Percentiles rank a stretch among this genome's conserved stretches.
These are phyloP conservation scores for Luperina testacea DNA, from an alignment of 2,888 invertebrate genomes.

Conservation along the genomic window DNA sequence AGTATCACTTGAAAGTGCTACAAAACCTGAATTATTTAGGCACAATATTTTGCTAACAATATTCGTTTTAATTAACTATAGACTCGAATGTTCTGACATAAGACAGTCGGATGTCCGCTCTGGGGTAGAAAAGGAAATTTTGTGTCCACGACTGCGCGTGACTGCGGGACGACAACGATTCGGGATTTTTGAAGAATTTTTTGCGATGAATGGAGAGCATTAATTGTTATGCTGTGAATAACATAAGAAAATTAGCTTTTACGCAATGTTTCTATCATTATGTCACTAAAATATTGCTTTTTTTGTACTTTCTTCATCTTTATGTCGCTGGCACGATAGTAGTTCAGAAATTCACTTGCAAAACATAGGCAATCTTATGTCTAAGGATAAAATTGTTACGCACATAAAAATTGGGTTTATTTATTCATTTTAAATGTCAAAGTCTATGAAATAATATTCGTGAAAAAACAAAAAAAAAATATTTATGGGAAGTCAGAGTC, in stretches of 20 bases:
- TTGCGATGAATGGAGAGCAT: not conserved
- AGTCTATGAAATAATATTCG: not conserved
- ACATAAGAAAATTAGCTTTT: not conserved
- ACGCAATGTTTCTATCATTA: not conserved
- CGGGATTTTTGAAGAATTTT: not conserved
- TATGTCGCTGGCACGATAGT: not conserved
- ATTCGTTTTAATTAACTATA: slow-evolving; percentile 86
- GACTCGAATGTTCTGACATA: slow-evolving; percentile 81
- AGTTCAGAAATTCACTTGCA: not conserved
- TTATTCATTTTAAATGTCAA: not conserved
- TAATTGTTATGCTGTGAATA: not conserved
- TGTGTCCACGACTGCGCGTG: slow-evolving; percentile 65
- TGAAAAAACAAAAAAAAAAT: not conserved
- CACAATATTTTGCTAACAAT: slow-evolving; percentile 71
- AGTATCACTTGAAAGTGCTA: slow-evolving; percentile 23
- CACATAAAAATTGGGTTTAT: too few relatives aligned
- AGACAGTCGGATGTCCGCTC: slow-evolving; percentile 81
- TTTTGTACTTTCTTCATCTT: too few relatives aligned
- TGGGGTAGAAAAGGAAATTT: slow-evolving; percentile 63
- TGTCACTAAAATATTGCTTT: not conserved
- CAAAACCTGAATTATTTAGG: slow-evolving; percentile 53
- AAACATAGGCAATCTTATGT: not conserved
- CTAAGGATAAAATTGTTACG: not conserved
- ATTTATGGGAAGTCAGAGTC: too few relatives aligned
- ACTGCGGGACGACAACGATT: slow-evolving; percentile 57